phyloP scores from a whole-genome alignment of 1,140 invertebrate genomes.

The Drosophila ironensis region DNA sequence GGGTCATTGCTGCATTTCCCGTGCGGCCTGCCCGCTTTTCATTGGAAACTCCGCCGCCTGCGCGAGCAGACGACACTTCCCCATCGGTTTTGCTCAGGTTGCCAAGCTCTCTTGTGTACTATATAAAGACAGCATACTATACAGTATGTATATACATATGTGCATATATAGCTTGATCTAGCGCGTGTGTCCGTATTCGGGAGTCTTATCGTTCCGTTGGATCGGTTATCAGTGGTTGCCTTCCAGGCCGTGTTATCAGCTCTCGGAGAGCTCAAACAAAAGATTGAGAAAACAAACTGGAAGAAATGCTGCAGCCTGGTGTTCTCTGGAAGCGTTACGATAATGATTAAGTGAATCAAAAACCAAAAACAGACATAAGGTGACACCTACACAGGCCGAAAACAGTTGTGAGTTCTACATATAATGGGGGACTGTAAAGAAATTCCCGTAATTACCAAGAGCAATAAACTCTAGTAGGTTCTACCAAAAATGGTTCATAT shows the following conservation, averaged over 20 bases:
- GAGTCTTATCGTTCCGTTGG: constrained; percentile 24
- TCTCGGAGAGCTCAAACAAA: constrained; percentile 58
- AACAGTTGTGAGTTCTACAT: too few relatives aligned
- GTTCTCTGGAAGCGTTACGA: constrained; percentile 54
- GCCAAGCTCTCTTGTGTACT: neutral
- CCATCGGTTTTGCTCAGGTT: constrained; percentile 1
- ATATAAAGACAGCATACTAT: neutral
- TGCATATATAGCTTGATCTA: constrained; percentile 10
- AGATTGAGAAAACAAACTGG: constrained; percentile 77
- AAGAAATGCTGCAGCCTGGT: constrained; percentile 17
- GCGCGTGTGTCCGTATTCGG: constrained; percentile 16
- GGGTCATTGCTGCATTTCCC: constrained; percentile 42
- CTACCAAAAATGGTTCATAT: too few relatives aligned
- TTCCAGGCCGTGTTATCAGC: constrained; percentile 49
- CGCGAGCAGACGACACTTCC: constrained; percentile 13
- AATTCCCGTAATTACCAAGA: too few relatives aligned
- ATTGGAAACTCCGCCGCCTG: constrained; percentile 29
- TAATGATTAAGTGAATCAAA: constrained; percentile 61
- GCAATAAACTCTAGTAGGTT: too few relatives aligned
- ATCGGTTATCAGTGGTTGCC: constrained; percentile 65
- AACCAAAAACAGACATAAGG: neutral
- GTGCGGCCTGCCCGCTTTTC: constrained; percentile 22
- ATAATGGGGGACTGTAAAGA: too few relatives aligned
- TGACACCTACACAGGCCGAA: constrained; percentile 33
- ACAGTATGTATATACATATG: neutral